A percentile compares a stretch with the other conserved stretches of the same genome.
Conservation (phyloP, 2,888 invertebrate species). For the Torymus tubicola region DNA sequence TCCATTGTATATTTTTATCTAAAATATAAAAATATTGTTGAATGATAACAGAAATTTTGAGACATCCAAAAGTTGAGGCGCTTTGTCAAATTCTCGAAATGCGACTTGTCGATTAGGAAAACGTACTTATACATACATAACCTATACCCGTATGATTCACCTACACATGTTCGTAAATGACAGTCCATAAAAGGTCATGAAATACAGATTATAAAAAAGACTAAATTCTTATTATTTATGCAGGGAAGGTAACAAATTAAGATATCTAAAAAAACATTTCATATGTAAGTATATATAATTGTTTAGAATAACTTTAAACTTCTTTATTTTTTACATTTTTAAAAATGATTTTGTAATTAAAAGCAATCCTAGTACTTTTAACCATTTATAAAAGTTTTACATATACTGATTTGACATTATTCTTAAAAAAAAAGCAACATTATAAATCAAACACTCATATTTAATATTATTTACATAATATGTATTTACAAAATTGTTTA, state of each 20-base stretch:
- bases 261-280: too few species aligned
- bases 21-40: not conserved
- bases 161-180: conserved; percentile 9
- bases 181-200: conserved; percentile 38
- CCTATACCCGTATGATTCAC: conserved; percentile 20
- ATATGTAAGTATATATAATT: too few species aligned
- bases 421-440: too few species aligned
- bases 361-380: too few species aligned
- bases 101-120: conserved; percentile 25
- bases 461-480: not conserved
- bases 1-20: conserved; percentile 35
- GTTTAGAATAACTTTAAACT: too few species aligned
- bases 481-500: not conserved
- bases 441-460: too few species aligned
- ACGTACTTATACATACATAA: conserved; percentile 27
- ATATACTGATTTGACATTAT: too few species aligned
- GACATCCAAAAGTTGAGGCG: conserved; percentile 20
- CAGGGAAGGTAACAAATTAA: too few species aligned
- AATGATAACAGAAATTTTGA: conserved; percentile 27
- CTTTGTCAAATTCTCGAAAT: conserved; percentile 8
- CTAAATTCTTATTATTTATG: too few species aligned
- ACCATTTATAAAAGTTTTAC: too few species aligned
- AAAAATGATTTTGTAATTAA: too few species aligned
- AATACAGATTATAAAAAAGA: not conserved
- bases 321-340: too few species aligned